Evolutionary conservation across 2,113 vertebrate species (phyloP).

Genomic region (Osmerus eperlanus): DNA sequence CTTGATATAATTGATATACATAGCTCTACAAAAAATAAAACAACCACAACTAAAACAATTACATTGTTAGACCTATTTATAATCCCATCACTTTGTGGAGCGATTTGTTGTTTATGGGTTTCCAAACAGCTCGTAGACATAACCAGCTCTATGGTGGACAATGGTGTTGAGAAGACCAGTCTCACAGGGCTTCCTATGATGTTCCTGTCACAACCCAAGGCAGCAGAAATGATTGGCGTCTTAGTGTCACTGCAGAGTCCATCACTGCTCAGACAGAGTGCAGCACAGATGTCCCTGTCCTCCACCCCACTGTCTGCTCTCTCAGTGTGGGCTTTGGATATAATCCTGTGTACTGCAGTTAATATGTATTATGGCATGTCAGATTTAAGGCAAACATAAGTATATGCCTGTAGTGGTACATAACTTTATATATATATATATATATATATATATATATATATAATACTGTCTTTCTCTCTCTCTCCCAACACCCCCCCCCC

Average conservation of each 20-base stretch:
- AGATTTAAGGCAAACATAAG: too few species aligned
- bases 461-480: background rate
- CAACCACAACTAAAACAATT: background rate
- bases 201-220: background rate
- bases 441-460: too few species aligned
- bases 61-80: too few species aligned
- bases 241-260: background rate
- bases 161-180: background rate
- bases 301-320: background rate
- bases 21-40: background rate
- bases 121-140: constrained; percentile 10
- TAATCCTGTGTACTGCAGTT: too few species aligned
- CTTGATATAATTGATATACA: background rate
- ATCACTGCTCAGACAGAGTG: background rate
- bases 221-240: background rate
- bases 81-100: too few species aligned
- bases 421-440: too few species aligned
- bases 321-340: too few species aligned
- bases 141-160: constrained; percentile 5
- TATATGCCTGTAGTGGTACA: too few species aligned
- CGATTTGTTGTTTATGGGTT: background rate
- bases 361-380: too few species aligned
- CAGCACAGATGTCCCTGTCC: background rate
- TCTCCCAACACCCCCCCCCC: background rate
- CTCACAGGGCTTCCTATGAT: too few species aligned